A percentile compares a stretch with the other conserved stretches of the same genome.
These are phyloP conservation scores for Stenchaetothrips biformis DNA, from an alignment of 2,888 invertebrate species.

Conservation along the genomic window DNA sequence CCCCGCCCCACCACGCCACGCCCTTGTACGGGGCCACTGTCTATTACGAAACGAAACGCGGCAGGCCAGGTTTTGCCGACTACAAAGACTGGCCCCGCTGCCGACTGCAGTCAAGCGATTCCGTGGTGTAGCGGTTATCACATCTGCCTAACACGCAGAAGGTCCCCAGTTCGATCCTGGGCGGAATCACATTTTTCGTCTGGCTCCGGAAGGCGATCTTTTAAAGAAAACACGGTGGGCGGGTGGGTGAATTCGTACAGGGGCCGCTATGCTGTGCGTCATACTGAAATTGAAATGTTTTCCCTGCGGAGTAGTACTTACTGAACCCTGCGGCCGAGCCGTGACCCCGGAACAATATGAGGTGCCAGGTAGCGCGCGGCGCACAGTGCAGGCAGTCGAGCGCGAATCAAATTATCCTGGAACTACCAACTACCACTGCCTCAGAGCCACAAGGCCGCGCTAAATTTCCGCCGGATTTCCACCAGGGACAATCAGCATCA, in stretches of 20 bases:
- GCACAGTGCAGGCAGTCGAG: neutral
- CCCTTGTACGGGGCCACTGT: neutral
- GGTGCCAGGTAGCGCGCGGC: neutral
- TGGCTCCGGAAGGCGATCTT: too few relatives aligned
- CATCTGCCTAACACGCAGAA: constrained; percentile 86
- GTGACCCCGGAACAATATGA: constrained; percentile 1
- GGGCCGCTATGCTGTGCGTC: too few relatives aligned
- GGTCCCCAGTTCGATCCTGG: constrained; percentile 84
- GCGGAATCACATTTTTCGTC: constrained; percentile 52
- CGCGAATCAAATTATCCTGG: neutral
- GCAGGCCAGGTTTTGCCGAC: neutral
- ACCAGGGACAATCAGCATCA: constrained; percentile 2
- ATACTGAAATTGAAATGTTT: neutral
- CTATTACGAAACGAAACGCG: neutral
- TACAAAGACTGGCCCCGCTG: neutral
- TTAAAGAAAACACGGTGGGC: too few relatives aligned
- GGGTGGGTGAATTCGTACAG: too few relatives aligned
- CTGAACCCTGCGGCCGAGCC: neutral
- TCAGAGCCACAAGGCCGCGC: neutral
- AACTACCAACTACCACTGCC: neutral
- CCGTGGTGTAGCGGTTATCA: constrained; percentile 86
- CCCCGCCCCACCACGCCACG: neutral
- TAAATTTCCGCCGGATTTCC: neutral
- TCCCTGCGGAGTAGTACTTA: neutral
- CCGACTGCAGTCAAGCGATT: constrained; percentile 43